These are phyloP conservation scores for Spinus olivaceus DNA, from an alignment of 2,797 vertebrate genomes.

Conservation along the genomic window DNA sequence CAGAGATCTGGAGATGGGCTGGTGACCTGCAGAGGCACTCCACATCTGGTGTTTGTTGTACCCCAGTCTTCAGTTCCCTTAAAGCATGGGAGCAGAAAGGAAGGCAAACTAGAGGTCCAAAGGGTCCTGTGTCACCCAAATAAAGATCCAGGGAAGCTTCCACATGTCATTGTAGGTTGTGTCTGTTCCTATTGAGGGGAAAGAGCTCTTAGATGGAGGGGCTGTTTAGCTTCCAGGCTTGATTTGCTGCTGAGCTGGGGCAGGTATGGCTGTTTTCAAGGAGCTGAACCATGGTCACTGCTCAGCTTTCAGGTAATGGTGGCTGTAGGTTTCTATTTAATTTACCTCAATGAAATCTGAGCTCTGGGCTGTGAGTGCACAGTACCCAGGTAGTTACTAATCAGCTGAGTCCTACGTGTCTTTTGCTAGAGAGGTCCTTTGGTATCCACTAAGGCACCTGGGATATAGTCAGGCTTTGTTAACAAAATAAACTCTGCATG, in stretches of 20 bases:
- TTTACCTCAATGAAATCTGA: neutral
- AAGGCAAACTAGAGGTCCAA: neutral
- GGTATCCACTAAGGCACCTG: neutral
- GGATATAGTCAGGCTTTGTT: neutral
- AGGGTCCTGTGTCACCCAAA: neutral
- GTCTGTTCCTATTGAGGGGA: neutral
- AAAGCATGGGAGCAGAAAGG: neutral
- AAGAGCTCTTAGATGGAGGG: neutral
- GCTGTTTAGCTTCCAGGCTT: neutral
- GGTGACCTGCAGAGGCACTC: neutral
- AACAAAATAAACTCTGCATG: neutral
- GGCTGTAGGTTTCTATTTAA: neutral
- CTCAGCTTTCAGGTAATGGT: neutral
- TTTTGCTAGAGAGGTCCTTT: neutral
- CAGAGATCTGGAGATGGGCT: neutral
- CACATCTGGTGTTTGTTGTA: neutral
- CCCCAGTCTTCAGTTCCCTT: neutral
- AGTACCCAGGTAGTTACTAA: neutral
- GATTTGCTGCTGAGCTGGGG: neutral
- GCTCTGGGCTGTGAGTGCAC: neutral
- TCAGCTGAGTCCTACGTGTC: neutral
- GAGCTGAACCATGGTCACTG: neutral
- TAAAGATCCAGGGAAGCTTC: neutral
- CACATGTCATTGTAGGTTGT: neutral
- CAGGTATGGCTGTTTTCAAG: neutral